phyloP scores from a whole-genome alignment of 2,888 invertebrate genomes.

The Pyrocoelia pectoralis region DNA sequence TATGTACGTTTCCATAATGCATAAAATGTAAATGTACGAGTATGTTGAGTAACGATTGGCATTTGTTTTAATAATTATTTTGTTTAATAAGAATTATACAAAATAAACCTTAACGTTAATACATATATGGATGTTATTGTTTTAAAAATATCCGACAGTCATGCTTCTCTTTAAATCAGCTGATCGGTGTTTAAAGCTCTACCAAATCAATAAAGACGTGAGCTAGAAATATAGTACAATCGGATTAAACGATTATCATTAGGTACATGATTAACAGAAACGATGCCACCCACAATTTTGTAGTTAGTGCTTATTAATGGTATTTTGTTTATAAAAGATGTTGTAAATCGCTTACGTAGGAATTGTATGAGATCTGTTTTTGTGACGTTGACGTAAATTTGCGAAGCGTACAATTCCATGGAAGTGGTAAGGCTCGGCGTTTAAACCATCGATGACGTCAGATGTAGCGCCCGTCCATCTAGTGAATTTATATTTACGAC shows the following conservation, averaged over 20 bases:
- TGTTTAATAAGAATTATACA: no score
- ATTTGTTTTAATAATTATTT: no score
- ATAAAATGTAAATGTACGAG: no score
- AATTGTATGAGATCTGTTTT: not conserved
- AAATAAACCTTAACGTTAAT: no score
- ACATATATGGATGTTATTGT: no score
- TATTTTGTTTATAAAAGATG: no score
- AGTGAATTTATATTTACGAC: constrained; percentile 51
- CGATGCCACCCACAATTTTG: no score
- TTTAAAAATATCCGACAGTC: constrained; percentile 13
- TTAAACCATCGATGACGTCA: constrained; percentile 45
- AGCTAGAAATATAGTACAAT: constrained; percentile 5
- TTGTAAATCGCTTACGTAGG: no score
- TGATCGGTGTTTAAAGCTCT: constrained; percentile 24
- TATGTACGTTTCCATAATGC: no score
- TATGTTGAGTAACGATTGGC: no score
- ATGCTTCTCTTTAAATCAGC: constrained; percentile 24
- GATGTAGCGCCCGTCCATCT: constrained; percentile 37
- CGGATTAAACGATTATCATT: not conserved
- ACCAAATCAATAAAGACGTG: constrained; percentile 31
- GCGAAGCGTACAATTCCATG: constrained; percentile 30
- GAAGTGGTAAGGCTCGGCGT: constrained; percentile 23
- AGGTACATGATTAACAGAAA: not conserved
- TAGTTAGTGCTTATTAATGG: no score
- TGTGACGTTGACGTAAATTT: not conserved